phyloP scores from a whole-genome alignment of 2,888 invertebrate species.

The Bellardia bayeri region DNA sequence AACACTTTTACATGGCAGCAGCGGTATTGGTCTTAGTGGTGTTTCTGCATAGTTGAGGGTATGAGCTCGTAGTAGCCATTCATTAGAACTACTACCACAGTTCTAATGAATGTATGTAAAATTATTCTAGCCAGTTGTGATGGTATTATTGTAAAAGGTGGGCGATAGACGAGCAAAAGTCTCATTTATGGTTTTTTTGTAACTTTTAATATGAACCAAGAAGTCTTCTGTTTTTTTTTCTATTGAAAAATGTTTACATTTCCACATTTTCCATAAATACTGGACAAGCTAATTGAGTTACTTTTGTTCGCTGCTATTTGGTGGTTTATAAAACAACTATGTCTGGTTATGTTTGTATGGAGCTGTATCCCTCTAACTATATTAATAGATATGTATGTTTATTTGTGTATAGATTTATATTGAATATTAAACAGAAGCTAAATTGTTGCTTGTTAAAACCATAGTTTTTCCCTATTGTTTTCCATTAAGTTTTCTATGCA shows the following conservation, averaged over 20 bases:
- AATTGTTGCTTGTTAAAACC: slow-evolving; percentile 33
- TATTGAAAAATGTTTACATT: slow-evolving; percentile 1
- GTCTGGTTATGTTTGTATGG: not conserved
- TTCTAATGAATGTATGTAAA: not conserved
- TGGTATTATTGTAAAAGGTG: slow-evolving; percentile 2
- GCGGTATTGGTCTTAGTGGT: slow-evolving; percentile 47
- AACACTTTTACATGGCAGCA: slow-evolving; percentile 68
- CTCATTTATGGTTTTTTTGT: slow-evolving; percentile 19
- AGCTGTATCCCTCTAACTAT: too few species aligned
- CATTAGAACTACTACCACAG: not conserved
- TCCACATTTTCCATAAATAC: slow-evolving; percentile 48
- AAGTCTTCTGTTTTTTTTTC: not conserved
- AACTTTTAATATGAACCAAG: slow-evolving; percentile 14
- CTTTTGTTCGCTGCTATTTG: slow-evolving; percentile 42
- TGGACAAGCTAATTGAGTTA: slow-evolving; percentile 67
- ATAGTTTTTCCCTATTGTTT: slow-evolving; percentile 5
- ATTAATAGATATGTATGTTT: not conserved
- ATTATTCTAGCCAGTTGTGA: not conserved
- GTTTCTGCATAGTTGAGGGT: not conserved
- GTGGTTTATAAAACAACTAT: slow-evolving; percentile 22
- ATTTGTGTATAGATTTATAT: slow-evolving; percentile 4
- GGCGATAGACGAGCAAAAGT: slow-evolving; percentile 1
- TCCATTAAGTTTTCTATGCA: slow-evolving; percentile 19
- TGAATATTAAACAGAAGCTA: slow-evolving; percentile 9
- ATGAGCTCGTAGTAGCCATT: not conserved